Base-by-base conservation (phyloP, 2,797 vertebrate species). In the Syngnathus rostellatus region DNA sequence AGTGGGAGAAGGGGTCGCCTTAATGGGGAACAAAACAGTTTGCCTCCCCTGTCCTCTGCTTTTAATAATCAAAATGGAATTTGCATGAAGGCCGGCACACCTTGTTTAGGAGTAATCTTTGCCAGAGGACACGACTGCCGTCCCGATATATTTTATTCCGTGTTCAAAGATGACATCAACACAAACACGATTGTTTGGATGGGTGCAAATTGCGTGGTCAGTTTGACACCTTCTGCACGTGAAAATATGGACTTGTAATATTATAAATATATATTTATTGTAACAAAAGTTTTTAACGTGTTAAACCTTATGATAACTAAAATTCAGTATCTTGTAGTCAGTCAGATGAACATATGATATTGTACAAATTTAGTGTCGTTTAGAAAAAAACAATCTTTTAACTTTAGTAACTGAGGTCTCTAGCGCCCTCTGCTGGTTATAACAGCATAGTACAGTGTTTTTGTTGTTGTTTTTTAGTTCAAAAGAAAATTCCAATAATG, bases 41-140 rank as follows among this genome's bases (percentile, higher is more conserved):
- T 80, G 74, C 74, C 71, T 81, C 68, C 64, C 62, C 80, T 77
- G 72, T 75, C 71, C 75, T 74, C 64, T 66, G 71, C 71, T 73
- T 85, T 86, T 85, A 81, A 87, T 88, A 84, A 86, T 82, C 74
- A 81, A 83, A 87, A 80, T 86, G 78, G 80, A 81, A 70, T 72
- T 78, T 72, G 67, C 3, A 45, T 25, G 7, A 43, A 67, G 69
- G 75, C 71, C 71, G 54, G 60, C 61, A 11, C 69, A 64, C 21
- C 61, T 17, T 8, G 66, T 53, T 68, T 38, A 64, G 17, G 54
- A 57, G 65, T 84, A 85, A 87, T 88, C 82, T 78, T 75, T 0
- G 64, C 55, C 54, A 72, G 69, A 75, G 75, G 76, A 81, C 74
- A 79, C 74, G 71, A 72, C 76, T 53, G 68, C 31, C 43, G 19